Evolutionary conservation across 2,113 vertebrate species (phyloP).

Genomic region (Paraplagusia blochii): DNA sequence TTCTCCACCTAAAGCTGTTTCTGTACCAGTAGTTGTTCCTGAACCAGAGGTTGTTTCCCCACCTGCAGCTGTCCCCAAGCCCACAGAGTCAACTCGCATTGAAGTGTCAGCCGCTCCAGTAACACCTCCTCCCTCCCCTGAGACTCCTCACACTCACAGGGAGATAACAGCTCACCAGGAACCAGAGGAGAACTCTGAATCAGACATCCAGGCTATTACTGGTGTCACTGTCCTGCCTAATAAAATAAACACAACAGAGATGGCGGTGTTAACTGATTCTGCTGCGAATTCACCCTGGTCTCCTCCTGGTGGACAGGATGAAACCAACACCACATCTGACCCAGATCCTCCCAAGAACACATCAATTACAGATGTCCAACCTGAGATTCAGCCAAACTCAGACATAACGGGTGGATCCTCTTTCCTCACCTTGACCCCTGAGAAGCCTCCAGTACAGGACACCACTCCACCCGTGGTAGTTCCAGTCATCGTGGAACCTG

Average conservation of each 20-base stretch:
- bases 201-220: conserved; percentile 19
- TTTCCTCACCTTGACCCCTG: conserved; percentile 18
- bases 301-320: neutral
- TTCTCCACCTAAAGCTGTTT: too few relatives aligned
- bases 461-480: conserved; percentile 22
- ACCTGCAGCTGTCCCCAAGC: conserved; percentile 30
- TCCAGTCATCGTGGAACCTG: conserved; percentile 12
- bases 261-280: neutral
- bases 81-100: conserved; percentile 2
- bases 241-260: neutral
- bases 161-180: conserved; percentile 15
- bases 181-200: conserved; percentile 57
- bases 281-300: neutral
- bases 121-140: conserved; percentile 47
- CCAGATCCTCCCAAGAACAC: conserved; percentile 1
- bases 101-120: conserved; percentile 18
- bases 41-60: conserved; percentile 7
- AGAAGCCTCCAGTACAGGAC: conserved; percentile 69
- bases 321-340: neutral
- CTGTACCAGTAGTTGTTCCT: conserved; percentile 15
- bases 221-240: neutral
- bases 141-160: neutral
- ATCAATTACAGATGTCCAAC: conserved; percentile 1
- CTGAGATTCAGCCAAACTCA: conserved; percentile 7
- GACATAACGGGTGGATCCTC: conserved; percentile 10